phyloP scores from a whole-genome alignment of 2,888 invertebrate genomes.

The Platypus cylindrus region DNA sequence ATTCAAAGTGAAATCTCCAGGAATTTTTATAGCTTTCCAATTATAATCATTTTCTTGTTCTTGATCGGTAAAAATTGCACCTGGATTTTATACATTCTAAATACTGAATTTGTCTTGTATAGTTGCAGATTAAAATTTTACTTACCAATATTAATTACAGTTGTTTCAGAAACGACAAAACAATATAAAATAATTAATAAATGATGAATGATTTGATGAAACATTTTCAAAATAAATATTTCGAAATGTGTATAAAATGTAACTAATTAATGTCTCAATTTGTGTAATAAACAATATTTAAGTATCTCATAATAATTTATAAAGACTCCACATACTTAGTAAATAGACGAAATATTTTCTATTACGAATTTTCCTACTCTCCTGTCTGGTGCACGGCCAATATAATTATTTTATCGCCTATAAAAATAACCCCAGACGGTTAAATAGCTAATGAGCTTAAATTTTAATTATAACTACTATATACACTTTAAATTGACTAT shows the following conservation, averaged over 20 bases:
- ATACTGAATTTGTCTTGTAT: neutral
- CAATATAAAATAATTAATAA: too few relatives aligned
- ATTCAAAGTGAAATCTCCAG: neutral
- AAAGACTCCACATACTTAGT: slow-evolving; percentile 1
- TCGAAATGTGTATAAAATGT: too few relatives aligned
- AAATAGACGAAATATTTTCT: slow-evolving; percentile 11
- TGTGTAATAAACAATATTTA: too few relatives aligned
- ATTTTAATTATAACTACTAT: slow-evolving; percentile 12
- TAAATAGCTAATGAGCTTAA: slow-evolving; percentile 10
- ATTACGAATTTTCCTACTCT: slow-evolving; percentile 3
- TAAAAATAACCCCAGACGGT: slow-evolving; percentile 13
- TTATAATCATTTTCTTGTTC: slow-evolving; percentile 2
- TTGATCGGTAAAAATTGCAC: slow-evolving; percentile 2
- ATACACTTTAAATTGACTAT: neutral
- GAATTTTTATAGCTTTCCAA: slow-evolving; percentile 5
- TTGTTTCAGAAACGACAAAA: slow-evolving; percentile 1
- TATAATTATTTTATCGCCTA: slow-evolving; percentile 9
- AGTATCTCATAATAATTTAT: too few relatives aligned
- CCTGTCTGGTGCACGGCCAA: slow-evolving; percentile 14
- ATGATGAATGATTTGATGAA: too few relatives aligned
- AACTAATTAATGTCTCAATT: too few relatives aligned
- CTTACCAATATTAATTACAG: slow-evolving; percentile 9
- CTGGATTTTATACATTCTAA: too few relatives aligned
- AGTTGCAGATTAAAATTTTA: neutral
- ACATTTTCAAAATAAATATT: too few relatives aligned